Conservation (phyloP, 1,140 invertebrate species). For the Papilio dardanus region DNA sequence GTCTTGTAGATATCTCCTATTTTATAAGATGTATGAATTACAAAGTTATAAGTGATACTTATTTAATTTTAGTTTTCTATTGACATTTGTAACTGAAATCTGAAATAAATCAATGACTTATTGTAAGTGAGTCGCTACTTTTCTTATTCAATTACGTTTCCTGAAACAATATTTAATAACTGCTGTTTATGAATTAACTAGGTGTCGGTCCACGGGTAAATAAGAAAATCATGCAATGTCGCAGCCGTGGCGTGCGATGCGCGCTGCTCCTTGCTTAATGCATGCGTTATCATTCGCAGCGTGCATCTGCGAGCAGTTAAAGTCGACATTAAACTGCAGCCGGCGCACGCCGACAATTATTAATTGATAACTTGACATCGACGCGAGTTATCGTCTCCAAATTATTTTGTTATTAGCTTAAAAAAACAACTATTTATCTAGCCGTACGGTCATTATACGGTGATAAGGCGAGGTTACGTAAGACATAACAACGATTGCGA, state of each 20-base stretch:
- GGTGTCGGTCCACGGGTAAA: no score
- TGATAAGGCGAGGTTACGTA: constrained; percentile 21
- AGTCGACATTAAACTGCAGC: not conserved
- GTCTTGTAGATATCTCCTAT: not conserved
- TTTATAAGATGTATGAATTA: not conserved
- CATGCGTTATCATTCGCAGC: not conserved
- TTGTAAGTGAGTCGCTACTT: not conserved
- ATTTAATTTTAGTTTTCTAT: not conserved
- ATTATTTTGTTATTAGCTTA: not conserved
- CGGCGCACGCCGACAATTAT: not conserved
- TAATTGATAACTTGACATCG: not conserved
- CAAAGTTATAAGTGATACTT: not conserved
- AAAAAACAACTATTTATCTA: constrained; percentile 24
- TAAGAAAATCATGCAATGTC: no score
- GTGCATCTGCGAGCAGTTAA: not conserved
- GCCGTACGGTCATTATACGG: not conserved
- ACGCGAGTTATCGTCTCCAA: not conserved
- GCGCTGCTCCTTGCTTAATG: not conserved
- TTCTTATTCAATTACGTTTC: no score
- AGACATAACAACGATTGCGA: constrained; percentile 5
- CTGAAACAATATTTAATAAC: no score
- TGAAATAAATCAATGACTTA: no score
- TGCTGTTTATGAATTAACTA: no score
- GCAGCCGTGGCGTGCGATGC: no score
- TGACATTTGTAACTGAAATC: not conserved